Percentiles rank a stretch among this genome's conserved stretches.
Evolutionary conservation across 2,797 vertebrate genomes (phyloP).

Genomic region (Poecilia velifera): DNA sequence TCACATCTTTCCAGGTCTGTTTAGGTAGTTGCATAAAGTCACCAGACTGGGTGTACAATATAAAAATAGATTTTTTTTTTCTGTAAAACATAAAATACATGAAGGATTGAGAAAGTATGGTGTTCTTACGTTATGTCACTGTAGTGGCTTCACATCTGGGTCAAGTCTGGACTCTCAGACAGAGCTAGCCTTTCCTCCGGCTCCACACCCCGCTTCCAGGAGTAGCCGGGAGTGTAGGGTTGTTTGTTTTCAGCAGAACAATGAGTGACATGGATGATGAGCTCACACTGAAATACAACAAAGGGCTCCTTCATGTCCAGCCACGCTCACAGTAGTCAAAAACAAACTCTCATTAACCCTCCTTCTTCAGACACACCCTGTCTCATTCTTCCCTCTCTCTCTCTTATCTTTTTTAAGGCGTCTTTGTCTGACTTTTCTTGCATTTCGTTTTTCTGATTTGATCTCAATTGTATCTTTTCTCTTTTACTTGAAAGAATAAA

Average conservation of each 20-base stretch:
- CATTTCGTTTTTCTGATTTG: background rate
- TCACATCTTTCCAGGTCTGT: background rate
- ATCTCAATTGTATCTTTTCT: background rate
- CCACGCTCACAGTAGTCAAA: conserved; percentile 26
- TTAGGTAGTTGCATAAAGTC: background rate
- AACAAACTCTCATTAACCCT: conserved; percentile 56
- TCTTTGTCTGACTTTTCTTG: conserved; percentile 3
- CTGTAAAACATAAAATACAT: background rate
- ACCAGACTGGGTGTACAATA: background rate
- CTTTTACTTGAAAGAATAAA: background rate
- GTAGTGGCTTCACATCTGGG: background rate
- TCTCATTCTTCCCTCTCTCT: background rate
- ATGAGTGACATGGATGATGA: conserved; percentile 76
- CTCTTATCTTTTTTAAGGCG: background rate
- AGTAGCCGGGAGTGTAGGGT: conserved; percentile 48
- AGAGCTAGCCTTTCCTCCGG: conserved; percentile 25
- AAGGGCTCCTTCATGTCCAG: conserved; percentile 58
- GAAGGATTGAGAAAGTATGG: background rate
- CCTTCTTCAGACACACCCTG: conserved; percentile 12
- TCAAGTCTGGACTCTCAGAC: conserved; percentile 41
- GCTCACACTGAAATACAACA: conserved; percentile 71
- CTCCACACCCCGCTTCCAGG: conserved; percentile 40
- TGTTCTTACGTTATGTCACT: background rate
- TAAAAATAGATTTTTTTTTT: background rate
- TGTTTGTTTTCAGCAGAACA: conserved; percentile 76